Percentiles rank a stretch among this genome's conserved stretches.
Conservation (phyloP, 35 echinoderm and acorn worm genomes). For the Heliocidaris tuberculata region DNA sequence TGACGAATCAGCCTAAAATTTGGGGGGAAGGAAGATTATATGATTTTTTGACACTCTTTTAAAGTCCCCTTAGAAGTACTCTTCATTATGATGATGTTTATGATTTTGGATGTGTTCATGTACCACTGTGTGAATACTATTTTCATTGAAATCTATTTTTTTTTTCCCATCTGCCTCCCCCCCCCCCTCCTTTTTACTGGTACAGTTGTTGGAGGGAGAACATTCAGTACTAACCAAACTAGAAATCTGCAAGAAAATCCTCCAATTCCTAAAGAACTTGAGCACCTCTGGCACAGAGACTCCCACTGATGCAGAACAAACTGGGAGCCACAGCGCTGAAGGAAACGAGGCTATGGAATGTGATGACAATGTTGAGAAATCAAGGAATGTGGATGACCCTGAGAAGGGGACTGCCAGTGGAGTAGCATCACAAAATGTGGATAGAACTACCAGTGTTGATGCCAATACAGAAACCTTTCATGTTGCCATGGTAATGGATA, state of each 20-base stretch:
- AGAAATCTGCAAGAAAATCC: constrained; percentile 28
- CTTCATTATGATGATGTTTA: background rate
- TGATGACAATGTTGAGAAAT: background rate
- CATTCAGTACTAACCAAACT: constrained; percentile 13
- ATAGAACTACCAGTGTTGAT: background rate
- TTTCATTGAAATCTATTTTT: background rate
- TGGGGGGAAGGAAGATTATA: background rate
- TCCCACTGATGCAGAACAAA: background rate
- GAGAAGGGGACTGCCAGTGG: background rate
- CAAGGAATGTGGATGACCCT: background rate
- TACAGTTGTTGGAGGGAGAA: constrained; percentile 21
- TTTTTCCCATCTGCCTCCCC: background rate
- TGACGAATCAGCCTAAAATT: background rate
- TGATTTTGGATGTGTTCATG: no score
- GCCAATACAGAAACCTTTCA: background rate
- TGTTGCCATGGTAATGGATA: background rate
- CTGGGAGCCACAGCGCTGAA: background rate
- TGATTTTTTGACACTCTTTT: background rate
- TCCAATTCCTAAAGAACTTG: background rate
- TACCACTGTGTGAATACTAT: background rate
- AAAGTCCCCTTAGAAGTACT: background rate
- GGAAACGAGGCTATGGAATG: background rate
- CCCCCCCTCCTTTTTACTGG: background rate
- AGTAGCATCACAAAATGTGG: background rate
- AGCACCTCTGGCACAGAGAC: background rate